Base-by-base conservation (phyloP, 2,888 invertebrate species). In the Eupithecia subumbrata region DNA sequence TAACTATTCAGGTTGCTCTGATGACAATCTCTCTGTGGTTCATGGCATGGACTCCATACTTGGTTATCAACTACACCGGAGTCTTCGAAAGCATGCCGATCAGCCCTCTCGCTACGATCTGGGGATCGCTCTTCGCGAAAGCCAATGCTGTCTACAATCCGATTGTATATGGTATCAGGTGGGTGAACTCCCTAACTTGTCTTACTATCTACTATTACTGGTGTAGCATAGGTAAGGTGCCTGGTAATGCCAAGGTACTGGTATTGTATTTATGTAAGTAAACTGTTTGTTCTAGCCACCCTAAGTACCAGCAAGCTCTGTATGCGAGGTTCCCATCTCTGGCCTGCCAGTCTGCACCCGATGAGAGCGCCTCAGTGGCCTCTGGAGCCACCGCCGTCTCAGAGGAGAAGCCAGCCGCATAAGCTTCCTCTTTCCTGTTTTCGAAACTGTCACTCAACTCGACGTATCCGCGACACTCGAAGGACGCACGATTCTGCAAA, bases 81-180 rank as follows among this genome's bases (percentile, higher is more conserved):
- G 96, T 98, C 74, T 97, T 98, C 86, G 96, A 97, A 84, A 96
- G 96, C 75, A 95, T 95, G 66, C 96, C 96, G 69, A 96, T 98
- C 83, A 97, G 96, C 81, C 98, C 98, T 22, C 93, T 98, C 81
- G 96, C 96, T 81, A 98, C 98, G 74, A 98, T 98, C 90, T 98
- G 98, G 97, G 97, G 98, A 72, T 98, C 98, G 52, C 96, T 98
- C 83, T 98, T 98, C 89, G 98, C 98, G 77, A 99, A 99, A 93
- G 97, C 98, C 79, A 98, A 98, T 85, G 97, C 98, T 80, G 97
- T 97, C 78, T 98, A 98, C 95, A 98, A 98, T 92, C 98, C 98
- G 37, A 97, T 98, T 88, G 98, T 98, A 81, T 98, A 98, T 88
- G 98, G 97, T 84, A 98, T 98, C 91, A 98, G 97, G 97, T 97